Base-by-base conservation (phyloP, 2,797 vertebrate species). In the Erethizon dorsatum region DNA sequence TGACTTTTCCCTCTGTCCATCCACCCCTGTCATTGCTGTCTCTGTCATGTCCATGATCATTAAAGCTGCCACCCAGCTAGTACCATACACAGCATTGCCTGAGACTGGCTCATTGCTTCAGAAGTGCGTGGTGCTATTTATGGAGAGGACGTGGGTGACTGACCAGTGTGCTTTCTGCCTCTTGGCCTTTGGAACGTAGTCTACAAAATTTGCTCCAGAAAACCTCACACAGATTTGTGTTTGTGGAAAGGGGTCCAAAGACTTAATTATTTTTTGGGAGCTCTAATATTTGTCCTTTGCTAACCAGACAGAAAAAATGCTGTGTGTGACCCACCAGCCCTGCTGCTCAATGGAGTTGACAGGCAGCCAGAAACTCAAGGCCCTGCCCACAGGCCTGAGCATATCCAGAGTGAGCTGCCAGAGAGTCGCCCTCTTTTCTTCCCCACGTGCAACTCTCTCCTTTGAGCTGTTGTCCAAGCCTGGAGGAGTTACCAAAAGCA, bases 281-380 rank as follows among this genome's bases (percentile, higher is more conserved):
- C 41, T 95, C 79, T 96, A 97, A 61, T 96, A 90, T 98, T 98
- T 97, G 96, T 98, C 95, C 97, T 98, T 96, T 97, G 73, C 96
- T 97, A 97, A 98, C 82, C 97, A 98, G 97, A 97, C 98, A 97
- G 97, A 97, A 98, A 98, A 98, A 98, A 98, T 98, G 96, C 71
- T 96, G 67, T 52, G 83, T 95, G 28, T 88, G 97, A 98, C 97
- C 97, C 97, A 97, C 98, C 98, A 98, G 96, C 87, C 88, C 97
- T 97, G 90, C 97, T 98, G 97, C 97, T 98, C 98, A 98, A 97
- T 98, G 97, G 96, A 73, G 57, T 97, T 98, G 98, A 97, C 93
- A 91, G 87, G 57, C 71, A 96, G 97, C 97, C 98, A 98, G 97
- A 98, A 97, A 98, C 95, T 97, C 96, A 97, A 97, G 96, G 96